Base-by-base conservation (phyloP, 2,888 invertebrate genomes). In the Trissolcus brochymenae region DNA sequence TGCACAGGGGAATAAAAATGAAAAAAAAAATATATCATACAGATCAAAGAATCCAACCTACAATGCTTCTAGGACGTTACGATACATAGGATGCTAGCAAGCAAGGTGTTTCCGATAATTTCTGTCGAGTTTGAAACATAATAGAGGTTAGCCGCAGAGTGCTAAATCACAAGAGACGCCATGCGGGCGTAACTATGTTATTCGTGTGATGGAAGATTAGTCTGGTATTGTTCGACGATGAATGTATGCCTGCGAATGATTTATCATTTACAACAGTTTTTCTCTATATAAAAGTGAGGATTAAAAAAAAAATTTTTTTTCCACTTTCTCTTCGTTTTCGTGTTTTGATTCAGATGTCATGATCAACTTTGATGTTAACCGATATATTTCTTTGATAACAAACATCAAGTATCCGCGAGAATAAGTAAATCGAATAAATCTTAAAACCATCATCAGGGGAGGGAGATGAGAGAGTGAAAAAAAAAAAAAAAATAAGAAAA, bases 111-210 rank as follows among this genome's bases (percentile, higher is more conserved):
- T 86, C 84, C 83, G 84, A 86, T 84, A 86, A 86, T 87, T 87
- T 87, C 84, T 86, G 86, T 84, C 83, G 84, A 85, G 84, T 82
- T 83, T 86, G 85, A 84, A 87, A 86, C 87, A 88, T 88, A 88
- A 88, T 87, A 85, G 87, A 88, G 87, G 87, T 86, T 87, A 87
- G 87, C 87, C 87, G 83, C 87, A 87, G 85, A 87, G 86, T 87
- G 87, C 87, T 88, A 88, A 88, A 88, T 87, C 87, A 87, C 87
- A 81, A 81, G 87, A 87, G 87, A 87, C 87, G 87, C 87, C 87
- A 88, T 88, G 87, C 87, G 87, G 87, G 87, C 87, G 87, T 87
- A 87, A 87, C 87, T 87, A 87, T 87, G 87, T 87, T 87, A 86
- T 87, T 85, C 87, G 86, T 86, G 85, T 87, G 87, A 87, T 87